phyloP scores from a whole-genome alignment of 1,140 invertebrate species.

The Diplogasteroides magnus region DNA sequence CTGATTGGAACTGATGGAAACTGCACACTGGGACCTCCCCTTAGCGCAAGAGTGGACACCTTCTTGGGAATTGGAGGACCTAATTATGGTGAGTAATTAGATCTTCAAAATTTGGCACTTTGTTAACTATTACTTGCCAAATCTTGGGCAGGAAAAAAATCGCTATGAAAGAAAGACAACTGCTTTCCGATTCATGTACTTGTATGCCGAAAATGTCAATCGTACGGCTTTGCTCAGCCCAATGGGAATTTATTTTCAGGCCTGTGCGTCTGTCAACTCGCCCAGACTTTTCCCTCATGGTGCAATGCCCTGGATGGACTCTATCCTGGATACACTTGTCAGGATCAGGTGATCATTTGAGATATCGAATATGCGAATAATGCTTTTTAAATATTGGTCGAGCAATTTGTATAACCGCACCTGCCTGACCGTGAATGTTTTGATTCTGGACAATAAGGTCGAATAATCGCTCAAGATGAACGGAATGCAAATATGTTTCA shows the following conservation, averaged over 20 bases:
- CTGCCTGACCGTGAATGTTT: too few species aligned
- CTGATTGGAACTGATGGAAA: slow-evolving; percentile 54
- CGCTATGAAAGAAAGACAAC: too few species aligned
- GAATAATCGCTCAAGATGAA: too few species aligned
- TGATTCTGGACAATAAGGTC: too few species aligned
- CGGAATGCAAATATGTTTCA: too few species aligned
- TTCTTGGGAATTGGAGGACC: slow-evolving; percentile 52
- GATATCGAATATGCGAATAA: slow-evolving; percentile 5
- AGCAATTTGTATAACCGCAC: too few species aligned
- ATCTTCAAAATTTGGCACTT: too few species aligned
- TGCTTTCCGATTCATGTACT: too few species aligned
- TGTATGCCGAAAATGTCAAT: too few species aligned
- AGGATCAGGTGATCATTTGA: slow-evolving; percentile 43
- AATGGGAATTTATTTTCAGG: slow-evolving; percentile 7
- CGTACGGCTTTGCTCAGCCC: background rate
- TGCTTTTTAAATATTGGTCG: background rate
- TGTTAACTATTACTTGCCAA: too few species aligned
- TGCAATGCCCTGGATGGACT: slow-evolving; percentile 54
- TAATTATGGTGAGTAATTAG: slow-evolving; percentile 42
- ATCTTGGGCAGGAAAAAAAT: too few species aligned
- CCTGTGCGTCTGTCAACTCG: slow-evolving; percentile 52
- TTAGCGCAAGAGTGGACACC: slow-evolving; percentile 43
- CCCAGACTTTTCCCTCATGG: slow-evolving; percentile 55
- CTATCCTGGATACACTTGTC: slow-evolving; percentile 54
- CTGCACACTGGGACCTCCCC: slow-evolving; percentile 47